A percentile compares a stretch with the other conserved stretches of the same genome.
These are phyloP conservation scores for Drosophila monieri DNA, from an alignment of 2,888 invertebrate species.

Conservation along the genomic window DNA sequence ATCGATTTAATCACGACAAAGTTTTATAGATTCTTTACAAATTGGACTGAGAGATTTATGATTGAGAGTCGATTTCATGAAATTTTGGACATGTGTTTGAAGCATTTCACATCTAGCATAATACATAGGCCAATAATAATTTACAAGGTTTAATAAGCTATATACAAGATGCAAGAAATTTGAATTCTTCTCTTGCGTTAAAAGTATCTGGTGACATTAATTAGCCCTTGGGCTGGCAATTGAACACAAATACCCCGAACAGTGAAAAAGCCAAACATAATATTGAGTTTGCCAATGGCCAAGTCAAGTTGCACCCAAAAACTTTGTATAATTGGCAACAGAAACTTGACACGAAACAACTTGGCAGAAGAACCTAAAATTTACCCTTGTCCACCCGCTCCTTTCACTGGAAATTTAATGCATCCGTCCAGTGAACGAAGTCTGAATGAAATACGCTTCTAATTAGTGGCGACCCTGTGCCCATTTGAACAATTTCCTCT, in stretches of 20 bases:
- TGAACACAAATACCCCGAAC: not conserved
- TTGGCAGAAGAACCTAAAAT: constrained; percentile 16
- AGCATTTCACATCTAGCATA: too few species aligned
- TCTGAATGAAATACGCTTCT: constrained; percentile 51
- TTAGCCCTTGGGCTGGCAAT: constrained; percentile 3
- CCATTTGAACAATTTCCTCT: constrained; percentile 40
- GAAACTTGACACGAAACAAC: constrained; percentile 33
- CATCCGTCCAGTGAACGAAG: constrained; percentile 48
- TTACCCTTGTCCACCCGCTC: not conserved
- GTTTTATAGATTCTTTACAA: constrained; percentile 32
- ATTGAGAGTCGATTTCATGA: not conserved
- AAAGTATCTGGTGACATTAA: not conserved
- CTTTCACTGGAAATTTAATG: constrained; percentile 58
- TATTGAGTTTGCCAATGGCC: constrained; percentile 14
- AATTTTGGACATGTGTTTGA: too few species aligned
- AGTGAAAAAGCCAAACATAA: constrained; percentile 2
- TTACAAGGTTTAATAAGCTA: too few species aligned
- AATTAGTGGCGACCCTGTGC: constrained; percentile 70
- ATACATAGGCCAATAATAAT: too few species aligned
- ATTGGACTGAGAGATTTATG: not conserved
- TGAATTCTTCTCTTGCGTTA: not conserved
- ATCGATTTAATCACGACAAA: constrained; percentile 40
- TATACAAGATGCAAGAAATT: too few species aligned
- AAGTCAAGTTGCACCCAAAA: constrained; percentile 21
- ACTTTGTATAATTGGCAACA: constrained; percentile 45